A percentile compares a stretch with the other conserved stretches of the same genome.
phyloP scores from a whole-genome alignment of 1,140 invertebrate species.

The Helicorthomorpha holstii region DNA sequence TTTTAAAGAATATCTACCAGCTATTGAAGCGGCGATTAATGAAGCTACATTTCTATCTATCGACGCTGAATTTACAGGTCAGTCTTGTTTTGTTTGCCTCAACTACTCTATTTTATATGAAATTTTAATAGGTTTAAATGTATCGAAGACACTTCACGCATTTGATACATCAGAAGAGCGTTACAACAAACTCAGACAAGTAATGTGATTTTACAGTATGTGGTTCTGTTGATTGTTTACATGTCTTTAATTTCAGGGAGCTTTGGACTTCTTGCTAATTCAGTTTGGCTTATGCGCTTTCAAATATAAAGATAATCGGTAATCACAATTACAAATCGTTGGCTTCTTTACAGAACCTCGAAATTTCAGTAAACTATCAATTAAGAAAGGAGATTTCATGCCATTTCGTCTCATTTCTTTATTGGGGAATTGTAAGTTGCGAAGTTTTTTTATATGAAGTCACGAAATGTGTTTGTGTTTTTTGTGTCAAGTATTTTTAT shows the following conservation, averaged over 20 bases:
- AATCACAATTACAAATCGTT: constrained; percentile 27
- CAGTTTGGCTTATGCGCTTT: constrained; percentile 48
- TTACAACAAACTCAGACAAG: constrained; percentile 45
- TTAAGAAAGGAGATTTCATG: not conserved
- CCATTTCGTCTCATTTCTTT: not conserved
- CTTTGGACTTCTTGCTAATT: constrained; percentile 51
- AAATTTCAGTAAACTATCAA: not conserved
- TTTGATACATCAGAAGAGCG: constrained; percentile 56
- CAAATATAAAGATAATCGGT: constrained; percentile 19
- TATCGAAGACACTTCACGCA: constrained; percentile 33
- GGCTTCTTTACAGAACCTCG: not conserved
- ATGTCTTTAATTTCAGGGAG: constrained; percentile 20
- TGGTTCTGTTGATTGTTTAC: not conserved
- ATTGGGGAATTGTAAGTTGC: not conserved
- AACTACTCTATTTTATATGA: constrained; percentile 2
- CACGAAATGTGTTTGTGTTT: constrained; percentile 48
- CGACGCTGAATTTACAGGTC: constrained; percentile 46
- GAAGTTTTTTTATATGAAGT: not conserved
- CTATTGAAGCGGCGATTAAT: constrained; percentile 40
- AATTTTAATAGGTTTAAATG: constrained; percentile 38
- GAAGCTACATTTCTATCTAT: constrained; percentile 47
- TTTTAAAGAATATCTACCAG: constrained; percentile 42
- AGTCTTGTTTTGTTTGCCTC: not conserved
- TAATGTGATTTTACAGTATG: constrained; percentile 13
- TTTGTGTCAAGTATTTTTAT: constrained; percentile 41